Percentiles rank a stretch among this genome's conserved stretches.
phyloP scores from a whole-genome alignment of 2,888 invertebrate species.

The Drosophila ochracea region DNA sequence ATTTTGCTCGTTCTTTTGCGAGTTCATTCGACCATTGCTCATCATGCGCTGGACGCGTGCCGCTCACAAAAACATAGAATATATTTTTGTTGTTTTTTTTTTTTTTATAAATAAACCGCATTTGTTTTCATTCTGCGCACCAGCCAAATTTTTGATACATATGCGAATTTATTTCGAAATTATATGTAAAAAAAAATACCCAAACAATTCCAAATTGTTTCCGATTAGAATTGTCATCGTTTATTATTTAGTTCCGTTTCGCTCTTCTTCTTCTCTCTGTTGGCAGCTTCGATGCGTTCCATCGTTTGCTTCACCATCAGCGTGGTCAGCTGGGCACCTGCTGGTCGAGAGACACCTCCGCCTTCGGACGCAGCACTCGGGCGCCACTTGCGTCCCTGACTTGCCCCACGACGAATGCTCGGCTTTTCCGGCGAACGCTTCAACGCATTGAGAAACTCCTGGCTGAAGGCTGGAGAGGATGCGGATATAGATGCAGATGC shows the following conservation, averaged over 20 bases:
- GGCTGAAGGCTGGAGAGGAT: not conserved
- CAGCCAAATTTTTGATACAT: conserved; percentile 1
- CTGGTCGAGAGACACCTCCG: not conserved
- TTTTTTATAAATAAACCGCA: conserved; percentile 55
- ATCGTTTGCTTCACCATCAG: conserved; percentile 12
- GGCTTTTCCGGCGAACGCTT: not conserved
- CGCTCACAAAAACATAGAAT: conserved; percentile 42
- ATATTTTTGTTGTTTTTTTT: conserved; percentile 42
- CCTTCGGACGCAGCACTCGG: not conserved
- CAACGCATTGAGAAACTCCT: conserved; percentile 17
- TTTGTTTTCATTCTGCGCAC: conserved; percentile 31
- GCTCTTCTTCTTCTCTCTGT: not conserved
- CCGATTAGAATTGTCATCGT: conserved; percentile 4
- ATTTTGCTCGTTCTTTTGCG: not conserved
- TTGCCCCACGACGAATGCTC: not conserved
- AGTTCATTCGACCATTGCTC: conserved; percentile 24
- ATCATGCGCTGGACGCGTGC: conserved; percentile 66
- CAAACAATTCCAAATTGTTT: conserved; percentile 13
- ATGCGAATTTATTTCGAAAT: conserved; percentile 16
- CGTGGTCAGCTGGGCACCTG: not conserved
- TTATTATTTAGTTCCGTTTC: conserved; percentile 11
- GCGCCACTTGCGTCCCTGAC: not conserved
- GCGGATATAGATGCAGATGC: too few species aligned
- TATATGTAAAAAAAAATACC: not conserved
- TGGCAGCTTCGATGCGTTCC: conserved; percentile 15